Evolutionary conservation across 2,797 vertebrate species (phyloP), one percentile per base, ranked within the genome.

Genomic region (Lacerta bilineata): DNA sequence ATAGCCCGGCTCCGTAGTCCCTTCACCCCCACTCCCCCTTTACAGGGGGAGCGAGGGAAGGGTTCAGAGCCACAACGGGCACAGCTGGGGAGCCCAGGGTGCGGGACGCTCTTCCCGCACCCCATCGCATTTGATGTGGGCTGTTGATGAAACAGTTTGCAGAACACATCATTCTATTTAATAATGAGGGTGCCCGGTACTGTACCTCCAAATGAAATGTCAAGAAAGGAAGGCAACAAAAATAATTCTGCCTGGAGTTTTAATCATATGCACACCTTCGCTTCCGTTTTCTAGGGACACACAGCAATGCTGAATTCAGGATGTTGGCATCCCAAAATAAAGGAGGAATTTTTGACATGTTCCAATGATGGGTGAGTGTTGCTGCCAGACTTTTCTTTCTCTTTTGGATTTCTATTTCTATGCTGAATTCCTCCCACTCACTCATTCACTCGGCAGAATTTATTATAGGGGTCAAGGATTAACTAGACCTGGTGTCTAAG

Each of bases 261-360:
- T 80, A 66, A 50, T 86, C 18, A 61, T 87, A 29, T 39, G 41
- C 9, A 46, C 83, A 76, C 5, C 23, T 85, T 90, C 0, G 87
- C 1, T 94, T 95, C 86, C 80, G 86, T 90, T 91, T 72, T 92
- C 86, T 95, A 99, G 99, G 99, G 99, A 86, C 99, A 99, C 94
- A 99, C 98, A n/a, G 99, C 99, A 74, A 99, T 99, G 99, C 97
- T 99, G 85, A 99, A 99, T 90, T 95, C 97, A 92, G 99, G 99
- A 82, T 99, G 98, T 90, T 99, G 99, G 99, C 98, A 99, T 94
- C 99, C 98, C 79, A 99, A 99, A 96, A 98, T 98, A 90, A 99
- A 99, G 93, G 98, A 99, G 90, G 98, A 99, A 95, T 99, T 99
- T 96, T 97, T 99, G 96, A 99, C 99, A 2, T 99, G 99, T 95